Evolutionary conservation across 1,140 invertebrate species (phyloP).

Genomic region (Lepidotrigona ventralis): DNA sequence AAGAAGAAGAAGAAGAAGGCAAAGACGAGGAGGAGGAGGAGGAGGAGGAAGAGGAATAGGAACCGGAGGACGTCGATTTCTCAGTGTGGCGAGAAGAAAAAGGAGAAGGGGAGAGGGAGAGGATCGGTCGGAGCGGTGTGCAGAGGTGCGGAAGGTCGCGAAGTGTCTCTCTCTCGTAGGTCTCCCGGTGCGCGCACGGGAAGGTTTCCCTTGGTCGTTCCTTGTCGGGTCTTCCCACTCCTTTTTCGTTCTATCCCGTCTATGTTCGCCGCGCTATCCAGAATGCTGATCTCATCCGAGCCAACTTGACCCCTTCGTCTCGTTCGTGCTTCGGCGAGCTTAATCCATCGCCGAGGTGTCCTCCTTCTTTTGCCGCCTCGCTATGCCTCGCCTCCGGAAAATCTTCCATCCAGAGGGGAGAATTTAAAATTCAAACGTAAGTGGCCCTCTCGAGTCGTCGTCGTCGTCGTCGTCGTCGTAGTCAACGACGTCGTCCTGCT

Average conservation of each 20-base stretch:
- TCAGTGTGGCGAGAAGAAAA: conserved; percentile 21
- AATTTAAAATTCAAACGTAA: conserved; percentile 69
- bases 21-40: conserved; percentile 11
- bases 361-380: conserved; percentile 35
- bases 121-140: conserved; percentile 40
- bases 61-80: conserved; percentile 39
- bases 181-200: background rate
- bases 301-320: conserved; percentile 66
- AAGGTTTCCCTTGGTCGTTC: background rate
- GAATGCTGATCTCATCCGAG: conserved; percentile 65
- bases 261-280: conserved; percentile 51
- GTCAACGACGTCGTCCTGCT: conserved; percentile 47
- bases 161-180: conserved; percentile 35
- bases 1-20: background rate
- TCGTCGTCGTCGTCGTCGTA: conserved; percentile 37
- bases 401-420: conserved; percentile 62
- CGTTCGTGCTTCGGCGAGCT: conserved; percentile 61
- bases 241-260: conserved; percentile 32
- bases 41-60: conserved; percentile 4
- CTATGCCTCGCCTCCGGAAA: conserved; percentile 55
- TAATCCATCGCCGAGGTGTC: conserved; percentile 61
- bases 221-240: conserved; percentile 7
- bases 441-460: conserved; percentile 64
- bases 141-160: conserved; percentile 33
- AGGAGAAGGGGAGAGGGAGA: background rate